Percentiles rank a stretch among this genome's conserved stretches.
These are phyloP conservation scores for Dallia pectoralis DNA, from an alignment of 2,797 vertebrate species.

Conservation along the genomic window DNA sequence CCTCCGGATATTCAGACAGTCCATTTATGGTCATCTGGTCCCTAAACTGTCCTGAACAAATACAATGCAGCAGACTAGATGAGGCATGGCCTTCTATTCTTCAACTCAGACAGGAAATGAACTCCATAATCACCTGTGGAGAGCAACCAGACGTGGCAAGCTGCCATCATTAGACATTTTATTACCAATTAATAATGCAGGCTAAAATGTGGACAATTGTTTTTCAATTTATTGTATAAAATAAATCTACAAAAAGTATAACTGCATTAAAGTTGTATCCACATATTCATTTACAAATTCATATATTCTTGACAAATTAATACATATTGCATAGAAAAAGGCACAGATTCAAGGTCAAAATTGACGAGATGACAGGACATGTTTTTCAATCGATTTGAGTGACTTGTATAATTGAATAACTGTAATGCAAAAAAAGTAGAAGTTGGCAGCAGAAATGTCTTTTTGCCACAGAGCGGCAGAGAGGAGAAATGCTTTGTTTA, in stretches of 20 bases:
- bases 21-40: too few species aligned
- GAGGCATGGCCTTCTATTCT: too few species aligned
- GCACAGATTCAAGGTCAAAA: slow-evolving; percentile 82
- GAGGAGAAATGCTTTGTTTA: background rate
- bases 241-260: slow-evolving; percentile 87
- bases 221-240: slow-evolving; percentile 89
- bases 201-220: slow-evolving; percentile 19
- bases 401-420: background rate
- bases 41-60: too few species aligned
- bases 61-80: too few species aligned
- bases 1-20: too few species aligned
- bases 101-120: too few species aligned
- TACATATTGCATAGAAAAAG: slow-evolving; percentile 90
- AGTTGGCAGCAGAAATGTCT: background rate
- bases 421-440: background rate
- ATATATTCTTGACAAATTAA: slow-evolving; percentile 66
- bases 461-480: background rate
- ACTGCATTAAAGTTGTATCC: slow-evolving; percentile 80
- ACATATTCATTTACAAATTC: slow-evolving; percentile 58
- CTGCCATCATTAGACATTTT: too few species aligned
- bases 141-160: too few species aligned
- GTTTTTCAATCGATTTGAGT: background rate
- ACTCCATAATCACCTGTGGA: too few species aligned
- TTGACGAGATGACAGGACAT: slow-evolving; percentile 55
- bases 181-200: background rate